Evolutionary conservation across 1,140 invertebrate genomes (phyloP).

Genomic region (Plodia interpunctella): DNA sequence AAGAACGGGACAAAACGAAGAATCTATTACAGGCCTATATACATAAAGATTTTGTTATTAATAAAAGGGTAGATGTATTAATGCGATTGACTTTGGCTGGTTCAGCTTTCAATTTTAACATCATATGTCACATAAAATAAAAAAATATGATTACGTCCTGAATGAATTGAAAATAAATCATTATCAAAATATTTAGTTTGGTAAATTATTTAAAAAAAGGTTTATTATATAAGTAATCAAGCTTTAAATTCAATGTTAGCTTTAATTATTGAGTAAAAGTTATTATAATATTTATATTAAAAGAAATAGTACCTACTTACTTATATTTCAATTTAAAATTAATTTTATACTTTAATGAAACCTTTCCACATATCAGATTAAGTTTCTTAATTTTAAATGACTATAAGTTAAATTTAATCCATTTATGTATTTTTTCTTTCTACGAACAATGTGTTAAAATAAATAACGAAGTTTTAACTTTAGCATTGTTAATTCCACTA

Average conservation of each 20-base stretch:
- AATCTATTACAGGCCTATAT: too few relatives aligned
- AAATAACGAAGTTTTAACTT: constrained; percentile 29
- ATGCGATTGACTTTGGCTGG: background rate
- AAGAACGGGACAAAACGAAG: too few relatives aligned
- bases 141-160: background rate
- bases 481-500: constrained; percentile 36
- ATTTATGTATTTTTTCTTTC: constrained; percentile 11
- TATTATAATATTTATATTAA: constrained; percentile 45
- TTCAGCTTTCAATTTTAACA: background rate
- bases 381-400: constrained; percentile 1
- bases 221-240: constrained; percentile 53
- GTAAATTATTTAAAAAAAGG: background rate
- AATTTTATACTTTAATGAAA: constrained; percentile 6
- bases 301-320: constrained; percentile 21
- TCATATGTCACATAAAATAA: background rate
- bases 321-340: constrained; percentile 7
- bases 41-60: too few relatives aligned
- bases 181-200: background rate
- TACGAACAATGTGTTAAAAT: constrained; percentile 19
- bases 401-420: background rate
- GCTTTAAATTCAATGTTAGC: constrained; percentile 75
- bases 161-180: background rate
- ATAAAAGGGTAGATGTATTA: too few relatives aligned
- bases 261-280: constrained; percentile 64
- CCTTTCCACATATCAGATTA: constrained; percentile 17